A percentile compares a stretch with the other conserved stretches of the same genome.
Conservation (phyloP, 2,113 vertebrate species). For the Verasper variegatus region DNA sequence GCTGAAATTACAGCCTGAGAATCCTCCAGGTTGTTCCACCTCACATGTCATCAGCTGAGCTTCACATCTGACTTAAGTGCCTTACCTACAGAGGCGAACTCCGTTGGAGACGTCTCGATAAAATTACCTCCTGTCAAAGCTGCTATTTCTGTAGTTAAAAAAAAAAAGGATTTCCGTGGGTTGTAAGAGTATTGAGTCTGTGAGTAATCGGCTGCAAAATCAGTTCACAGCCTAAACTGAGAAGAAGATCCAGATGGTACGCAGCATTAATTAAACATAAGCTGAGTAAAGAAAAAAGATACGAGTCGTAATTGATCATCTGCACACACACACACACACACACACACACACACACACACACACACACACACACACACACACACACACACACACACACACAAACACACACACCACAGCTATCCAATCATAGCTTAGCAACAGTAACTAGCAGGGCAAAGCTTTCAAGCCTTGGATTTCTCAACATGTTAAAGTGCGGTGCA, state of each 20-base stretch:
- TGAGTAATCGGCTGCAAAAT: slow-evolving; percentile 19
- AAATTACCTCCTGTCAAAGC: not conserved
- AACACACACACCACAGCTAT: not conserved
- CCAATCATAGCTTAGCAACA: not conserved
- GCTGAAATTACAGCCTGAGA: slow-evolving; percentile 30
- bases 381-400: not conserved
- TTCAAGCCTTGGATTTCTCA: not conserved
- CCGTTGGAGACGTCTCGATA: not conserved
- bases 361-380: not conserved
- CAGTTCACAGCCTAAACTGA: slow-evolving; percentile 7
- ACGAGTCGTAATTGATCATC: not conserved
- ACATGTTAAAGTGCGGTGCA: not conserved
- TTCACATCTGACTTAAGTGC: no score
- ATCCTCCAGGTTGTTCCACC: not conserved
- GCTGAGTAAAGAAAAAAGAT: not conserved
- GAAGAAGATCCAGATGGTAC: slow-evolving; percentile 9
- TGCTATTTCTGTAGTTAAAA: not conserved
- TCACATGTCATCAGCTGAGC: slow-evolving; percentile 7
- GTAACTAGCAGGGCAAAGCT: not conserved
- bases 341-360: not conserved
- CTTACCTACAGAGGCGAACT: not conserved
- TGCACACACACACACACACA: not conserved
- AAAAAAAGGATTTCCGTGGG: not conserved
- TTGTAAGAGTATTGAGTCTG: not conserved
- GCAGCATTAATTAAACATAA: slow-evolving; percentile 9